Percentiles rank a stretch among this genome's conserved stretches.
Evolutionary conservation across 2,113 vertebrate genomes (phyloP).

Genomic region (Passer montanus): DNA sequence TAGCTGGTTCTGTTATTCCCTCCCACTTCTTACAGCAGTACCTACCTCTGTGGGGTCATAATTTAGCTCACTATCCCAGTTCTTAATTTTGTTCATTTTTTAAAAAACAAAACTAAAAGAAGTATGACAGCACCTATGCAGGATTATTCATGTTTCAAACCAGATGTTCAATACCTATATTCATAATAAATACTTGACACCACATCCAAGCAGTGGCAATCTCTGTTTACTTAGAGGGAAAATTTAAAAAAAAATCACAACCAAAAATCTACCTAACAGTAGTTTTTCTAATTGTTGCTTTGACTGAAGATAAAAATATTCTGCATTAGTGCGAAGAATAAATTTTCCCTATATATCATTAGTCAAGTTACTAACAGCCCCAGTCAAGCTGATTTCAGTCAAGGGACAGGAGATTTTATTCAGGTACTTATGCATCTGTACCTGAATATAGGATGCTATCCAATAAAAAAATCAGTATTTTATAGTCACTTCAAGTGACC

Average conservation of each 20-base stretch:
- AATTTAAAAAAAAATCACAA: neutral
- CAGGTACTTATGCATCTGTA: neutral
- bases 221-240: neutral
- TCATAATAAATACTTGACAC: neutral
- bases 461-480: neutral
- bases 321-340: neutral
- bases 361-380: neutral
- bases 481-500: neutral
- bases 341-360: neutral
- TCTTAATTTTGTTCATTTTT: neutral
- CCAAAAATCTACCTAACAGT: neutral
- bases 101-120: neutral
- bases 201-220: neutral
- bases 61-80: conserved; percentile 32
- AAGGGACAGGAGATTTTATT: neutral
- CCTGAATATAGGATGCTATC: neutral
- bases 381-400: neutral
- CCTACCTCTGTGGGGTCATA: conserved; percentile 14
- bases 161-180: neutral
- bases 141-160: neutral
- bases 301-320: neutral
- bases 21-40: conserved; percentile 70
- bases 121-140: neutral
- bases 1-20: conserved; percentile 73
- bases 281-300: neutral